A percentile compares a stretch with the other conserved stretches of the same genome.
These are phyloP conservation scores for Perccottus glenii DNA, from an alignment of 2,113 vertebrate genomes.

Conservation along the genomic window DNA sequence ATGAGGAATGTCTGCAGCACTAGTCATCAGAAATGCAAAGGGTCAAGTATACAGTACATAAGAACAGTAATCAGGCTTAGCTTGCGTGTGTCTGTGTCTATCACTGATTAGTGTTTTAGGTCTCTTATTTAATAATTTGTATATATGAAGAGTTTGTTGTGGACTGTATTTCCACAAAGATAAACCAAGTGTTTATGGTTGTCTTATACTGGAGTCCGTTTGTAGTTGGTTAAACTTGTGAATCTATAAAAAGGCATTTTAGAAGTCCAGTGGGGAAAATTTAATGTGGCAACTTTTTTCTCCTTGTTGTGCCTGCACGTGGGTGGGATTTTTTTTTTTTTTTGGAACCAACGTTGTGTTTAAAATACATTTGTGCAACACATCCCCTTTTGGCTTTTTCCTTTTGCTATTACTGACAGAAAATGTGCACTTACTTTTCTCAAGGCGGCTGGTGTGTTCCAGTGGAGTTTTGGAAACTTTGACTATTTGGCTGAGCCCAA, in stretches of 20 bases:
- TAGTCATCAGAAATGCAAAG: conserved; percentile 44
- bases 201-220: too few relatives aligned
- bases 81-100: conserved; percentile 17
- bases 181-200: too few relatives aligned
- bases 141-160: too few relatives aligned
- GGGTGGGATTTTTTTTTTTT: not conserved
- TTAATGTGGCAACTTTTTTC: too few relatives aligned
- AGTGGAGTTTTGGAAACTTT: conserved; percentile 55
- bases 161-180: too few relatives aligned
- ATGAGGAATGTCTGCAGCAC: conserved; percentile 66
- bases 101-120: not conserved
- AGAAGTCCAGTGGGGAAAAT: too few relatives aligned
- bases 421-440: conserved; percentile 31
- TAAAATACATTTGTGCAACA: conserved; percentile 53
- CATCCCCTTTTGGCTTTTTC: conserved; percentile 48
- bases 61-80: not conserved
- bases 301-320: not conserved
- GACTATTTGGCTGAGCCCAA: conserved; percentile 45
- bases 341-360: not conserved
- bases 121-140: too few relatives aligned
- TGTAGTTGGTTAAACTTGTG: too few relatives aligned
- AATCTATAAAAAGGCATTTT: too few relatives aligned
- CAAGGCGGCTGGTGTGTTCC: conserved; percentile 32
- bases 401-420: conserved; percentile 43
- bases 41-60: conserved; percentile 47